phyloP scores from a whole-genome alignment of 2,888 invertebrate species.

The Pegoplata infirma region DNA sequence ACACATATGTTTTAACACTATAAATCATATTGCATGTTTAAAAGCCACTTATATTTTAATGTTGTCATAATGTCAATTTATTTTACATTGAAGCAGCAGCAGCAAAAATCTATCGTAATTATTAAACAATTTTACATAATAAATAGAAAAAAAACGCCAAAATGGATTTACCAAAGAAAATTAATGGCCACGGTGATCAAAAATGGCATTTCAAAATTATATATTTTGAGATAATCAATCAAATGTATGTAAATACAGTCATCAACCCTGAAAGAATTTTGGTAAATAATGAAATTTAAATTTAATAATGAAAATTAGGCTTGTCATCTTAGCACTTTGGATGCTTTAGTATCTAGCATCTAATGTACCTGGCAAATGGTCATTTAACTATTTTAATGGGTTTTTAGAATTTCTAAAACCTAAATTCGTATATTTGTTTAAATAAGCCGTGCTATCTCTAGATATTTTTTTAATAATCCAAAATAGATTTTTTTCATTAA shows the following conservation, averaged over 20 bases:
- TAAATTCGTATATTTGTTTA: too few relatives aligned
- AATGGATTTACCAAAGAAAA: not conserved
- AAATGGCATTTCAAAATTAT: not conserved
- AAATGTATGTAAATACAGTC: not conserved
- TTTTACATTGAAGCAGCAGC: constrained; percentile 26
- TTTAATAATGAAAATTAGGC: too few relatives aligned
- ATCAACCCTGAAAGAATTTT: not conserved
- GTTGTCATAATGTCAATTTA: constrained; percentile 57
- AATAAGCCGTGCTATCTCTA: too few relatives aligned
- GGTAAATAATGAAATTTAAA: too few relatives aligned
- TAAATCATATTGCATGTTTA: constrained; percentile 58
- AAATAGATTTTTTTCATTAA: too few relatives aligned
- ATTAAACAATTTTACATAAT: constrained; percentile 5
- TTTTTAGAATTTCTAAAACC: too few relatives aligned
- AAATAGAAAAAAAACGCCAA: not conserved
- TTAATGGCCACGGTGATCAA: not conserved
- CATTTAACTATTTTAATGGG: too few relatives aligned
- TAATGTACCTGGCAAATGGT: too few relatives aligned
- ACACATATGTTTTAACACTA: constrained; percentile 37
- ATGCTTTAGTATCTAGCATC: too few relatives aligned
- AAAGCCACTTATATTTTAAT: constrained; percentile 55
- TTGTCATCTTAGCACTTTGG: too few relatives aligned
- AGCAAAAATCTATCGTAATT: not conserved
- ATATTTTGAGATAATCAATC: not conserved
- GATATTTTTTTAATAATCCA: too few relatives aligned